A percentile compares a stretch with the other conserved stretches of the same genome.
These are phyloP conservation scores for Synaphobranchus kaupii DNA, from an alignment of 2,797 vertebrate genomes.

Conservation along the genomic window DNA sequence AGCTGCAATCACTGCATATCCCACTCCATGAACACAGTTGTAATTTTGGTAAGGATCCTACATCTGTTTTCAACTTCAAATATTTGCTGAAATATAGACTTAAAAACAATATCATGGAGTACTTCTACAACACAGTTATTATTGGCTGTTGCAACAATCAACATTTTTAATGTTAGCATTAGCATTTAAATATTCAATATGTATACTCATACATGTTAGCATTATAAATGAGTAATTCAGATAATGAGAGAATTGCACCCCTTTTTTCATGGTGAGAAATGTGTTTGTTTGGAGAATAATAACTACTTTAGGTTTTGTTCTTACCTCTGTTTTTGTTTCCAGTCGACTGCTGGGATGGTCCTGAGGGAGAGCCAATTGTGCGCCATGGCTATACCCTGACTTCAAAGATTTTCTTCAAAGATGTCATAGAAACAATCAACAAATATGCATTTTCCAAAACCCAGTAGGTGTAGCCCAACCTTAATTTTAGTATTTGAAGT, in stretches of 20 bases:
- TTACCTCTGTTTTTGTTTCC: neutral
- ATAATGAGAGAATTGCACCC: neutral
- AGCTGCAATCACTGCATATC: no score
- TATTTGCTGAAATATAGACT: no score
- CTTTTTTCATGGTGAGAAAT: neutral
- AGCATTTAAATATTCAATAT: neutral
- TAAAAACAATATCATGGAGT: no score
- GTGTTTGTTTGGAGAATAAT: neutral
- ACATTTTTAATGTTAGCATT: no score
- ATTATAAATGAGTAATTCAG: neutral
- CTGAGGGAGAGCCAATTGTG: constrained; percentile 93
- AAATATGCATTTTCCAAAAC: constrained; percentile 93
- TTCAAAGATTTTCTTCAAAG: constrained; percentile 97
- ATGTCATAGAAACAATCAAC: constrained; percentile 97
- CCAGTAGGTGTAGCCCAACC: constrained; percentile 76
- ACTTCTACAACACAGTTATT: no score
- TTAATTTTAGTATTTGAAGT: neutral
- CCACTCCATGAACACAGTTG: no score
- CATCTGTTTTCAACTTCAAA: no score
- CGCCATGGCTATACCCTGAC: constrained; percentile 97
- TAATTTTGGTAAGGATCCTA: no score
- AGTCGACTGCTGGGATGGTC: constrained; percentile 99
- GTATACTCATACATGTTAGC: neutral
- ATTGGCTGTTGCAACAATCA: neutral
- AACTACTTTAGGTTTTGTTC: neutral